Evolutionary conservation across 2,113 vertebrate genomes (phyloP).

Genomic region (Murina feae): DNA sequence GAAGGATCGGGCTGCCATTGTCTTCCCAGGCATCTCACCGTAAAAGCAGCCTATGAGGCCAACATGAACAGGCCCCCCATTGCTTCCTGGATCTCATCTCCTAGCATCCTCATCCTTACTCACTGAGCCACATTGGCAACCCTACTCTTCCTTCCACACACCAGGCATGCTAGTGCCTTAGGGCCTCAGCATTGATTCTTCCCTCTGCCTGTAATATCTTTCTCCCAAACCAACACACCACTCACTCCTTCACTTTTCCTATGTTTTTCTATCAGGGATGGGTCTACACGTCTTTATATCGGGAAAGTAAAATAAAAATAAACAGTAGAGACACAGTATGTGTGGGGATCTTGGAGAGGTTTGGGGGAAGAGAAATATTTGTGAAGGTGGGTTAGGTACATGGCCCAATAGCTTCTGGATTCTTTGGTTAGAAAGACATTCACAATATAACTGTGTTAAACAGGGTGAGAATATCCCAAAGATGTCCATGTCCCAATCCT

Average conservation of each 20-base stretch:
- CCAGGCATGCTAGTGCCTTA: not conserved
- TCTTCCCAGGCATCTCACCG: not conserved
- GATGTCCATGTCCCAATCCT: not conserved
- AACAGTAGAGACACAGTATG: not conserved
- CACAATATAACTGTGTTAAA: not conserved
- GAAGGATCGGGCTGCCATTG: rapidly evolving
- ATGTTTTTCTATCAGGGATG: not conserved
- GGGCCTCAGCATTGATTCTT: not conserved
- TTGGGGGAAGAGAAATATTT: not conserved
- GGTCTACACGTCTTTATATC: not conserved
- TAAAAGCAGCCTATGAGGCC: not conserved
- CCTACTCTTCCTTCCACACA: not conserved
- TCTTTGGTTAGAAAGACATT: not conserved
- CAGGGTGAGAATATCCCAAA: not conserved
- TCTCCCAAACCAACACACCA: not conserved
- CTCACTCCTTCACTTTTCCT: not conserved
- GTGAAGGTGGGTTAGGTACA: not conserved
- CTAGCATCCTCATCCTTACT: too few relatives aligned
- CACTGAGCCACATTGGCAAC: not conserved
- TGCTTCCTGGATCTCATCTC: not conserved
- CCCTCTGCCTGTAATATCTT: not conserved
- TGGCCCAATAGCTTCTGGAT: not conserved
- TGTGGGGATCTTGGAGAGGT: not conserved
- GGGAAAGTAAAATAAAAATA: not conserved
- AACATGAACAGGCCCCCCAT: not conserved